These are phyloP conservation scores for Tachina fera DNA, from an alignment of 2,888 invertebrate species.

Conservation along the genomic window DNA sequence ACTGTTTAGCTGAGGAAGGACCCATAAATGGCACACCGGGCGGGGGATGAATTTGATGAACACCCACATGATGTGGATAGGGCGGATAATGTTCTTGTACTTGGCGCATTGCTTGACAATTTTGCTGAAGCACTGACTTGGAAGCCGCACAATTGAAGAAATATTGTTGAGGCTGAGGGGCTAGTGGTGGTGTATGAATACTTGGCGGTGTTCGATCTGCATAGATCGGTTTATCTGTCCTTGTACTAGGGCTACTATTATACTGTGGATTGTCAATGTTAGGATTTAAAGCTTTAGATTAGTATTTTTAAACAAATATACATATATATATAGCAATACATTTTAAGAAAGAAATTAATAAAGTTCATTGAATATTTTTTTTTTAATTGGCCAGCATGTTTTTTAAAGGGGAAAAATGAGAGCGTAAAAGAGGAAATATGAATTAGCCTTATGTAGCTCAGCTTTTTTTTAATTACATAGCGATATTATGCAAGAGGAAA, in stretches of 20 bases:
- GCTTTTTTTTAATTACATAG: not conserved
- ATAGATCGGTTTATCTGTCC: constrained; percentile 65
- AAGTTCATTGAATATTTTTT: not conserved
- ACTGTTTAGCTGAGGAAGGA: constrained; percentile 30
- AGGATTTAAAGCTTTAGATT: constrained; percentile 76
- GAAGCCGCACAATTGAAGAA: constrained; percentile 83
- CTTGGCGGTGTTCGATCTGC: constrained; percentile 56
- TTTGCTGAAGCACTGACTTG: constrained; percentile 82
- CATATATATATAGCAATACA: constrained; percentile 35
- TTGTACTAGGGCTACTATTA: constrained; percentile 58
- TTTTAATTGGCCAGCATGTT: constrained; percentile 61
- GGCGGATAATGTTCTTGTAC: constrained; percentile 83
- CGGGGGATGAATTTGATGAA: constrained; percentile 80
- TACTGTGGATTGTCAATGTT: constrained; percentile 74
- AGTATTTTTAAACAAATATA: constrained; percentile 68
- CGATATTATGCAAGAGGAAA: not conserved
- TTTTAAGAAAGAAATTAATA: not conserved
- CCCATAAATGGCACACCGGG: constrained; percentile 78
- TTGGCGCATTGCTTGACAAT: constrained; percentile 82
- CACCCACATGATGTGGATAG: constrained; percentile 83
- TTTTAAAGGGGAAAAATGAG: constrained; percentile 54
- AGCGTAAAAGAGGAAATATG: constrained; percentile 65
- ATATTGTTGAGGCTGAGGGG: constrained; percentile 73
- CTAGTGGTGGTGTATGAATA: constrained; percentile 59
- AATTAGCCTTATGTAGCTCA: constrained; percentile 37